Conservation (phyloP, 2,113 vertebrate genomes). For the Bufo bufo region DNA sequence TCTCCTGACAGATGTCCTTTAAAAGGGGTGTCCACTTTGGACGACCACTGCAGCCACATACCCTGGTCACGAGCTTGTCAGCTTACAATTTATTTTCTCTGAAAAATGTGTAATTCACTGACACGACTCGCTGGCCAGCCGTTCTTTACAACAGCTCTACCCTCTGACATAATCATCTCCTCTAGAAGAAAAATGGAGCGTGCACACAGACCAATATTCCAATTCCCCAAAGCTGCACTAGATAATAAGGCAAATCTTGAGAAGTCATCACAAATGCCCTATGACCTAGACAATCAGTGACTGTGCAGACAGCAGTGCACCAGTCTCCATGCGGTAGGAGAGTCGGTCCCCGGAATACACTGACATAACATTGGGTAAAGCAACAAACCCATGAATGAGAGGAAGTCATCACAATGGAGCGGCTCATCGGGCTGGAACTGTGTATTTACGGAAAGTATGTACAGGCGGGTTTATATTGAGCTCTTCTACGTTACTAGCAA, state of each 20-base stretch:
- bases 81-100: not conserved
- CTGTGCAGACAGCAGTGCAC: not conserved
- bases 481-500: not conserved
- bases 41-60: no score
- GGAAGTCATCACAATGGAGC: conserved; percentile 1
- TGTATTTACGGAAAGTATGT: not conserved
- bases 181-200: not conserved
- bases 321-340: not conserved
- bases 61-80: not conserved
- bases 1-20: no score
- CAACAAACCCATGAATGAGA: not conserved
- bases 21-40: no score
- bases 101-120: not conserved
- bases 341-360: not conserved
- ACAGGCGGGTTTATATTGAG: not conserved
- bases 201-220: not conserved
- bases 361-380: not conserved
- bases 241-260: not conserved
- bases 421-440: not conserved
- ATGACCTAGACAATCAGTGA: not conserved
- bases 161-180: not conserved
- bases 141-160: not conserved
- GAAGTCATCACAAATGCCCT: not conserved
- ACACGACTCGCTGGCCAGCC: not conserved
- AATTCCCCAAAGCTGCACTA: not conserved